Evolutionary conservation across 2,797 vertebrate species (phyloP), one percentile per base, ranked within the genome.

Genomic region (Serranus cabrilla): DNA sequence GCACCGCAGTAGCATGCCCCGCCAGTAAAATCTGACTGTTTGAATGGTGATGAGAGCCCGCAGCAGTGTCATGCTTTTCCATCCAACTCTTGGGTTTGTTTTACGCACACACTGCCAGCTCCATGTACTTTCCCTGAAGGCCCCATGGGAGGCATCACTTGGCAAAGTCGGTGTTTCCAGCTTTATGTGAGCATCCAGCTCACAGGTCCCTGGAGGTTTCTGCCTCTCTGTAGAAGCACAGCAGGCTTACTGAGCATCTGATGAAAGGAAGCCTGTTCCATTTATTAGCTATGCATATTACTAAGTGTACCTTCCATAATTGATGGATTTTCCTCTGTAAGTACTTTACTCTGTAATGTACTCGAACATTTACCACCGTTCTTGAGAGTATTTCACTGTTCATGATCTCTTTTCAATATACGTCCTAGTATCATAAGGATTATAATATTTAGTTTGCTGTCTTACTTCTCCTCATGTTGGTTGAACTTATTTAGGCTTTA

Each of bases 111-210:
- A 7, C 43, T 52, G 67, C 52, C 78, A 78, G 62, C 47, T 31
- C 50, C 39, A 12, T 78, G 74, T 73, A 80, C 82, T 81, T 84
- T 40, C 75, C 70, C 71, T 46, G 7, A 46, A 37, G 49, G 54
- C 68, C 49, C 49, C 73, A 59, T 4, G 58, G 74, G 70, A 85
- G 63, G 69, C 76, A 67, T 58, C 7, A 20, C 68, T 71, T 85
- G 80, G 77, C 77, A 78, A 61, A 64, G 46, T 55, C 45, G 7
- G n/a, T 73, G 64, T 83, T 89, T 83, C 78, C 71, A 80, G 59
- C 50, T 55, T 54, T 52, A 67, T 79, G 65, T 66, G 67, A 78
- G 73, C 61, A 50, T 81, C 27, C 59, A 62, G 54, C 55, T 60
- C 25, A 18, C 31, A 49, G 67, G 27, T 52, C 71, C 58, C 40